phyloP scores from a whole-genome alignment of 1,140 invertebrate species.

The Drosophila rufa region DNA sequence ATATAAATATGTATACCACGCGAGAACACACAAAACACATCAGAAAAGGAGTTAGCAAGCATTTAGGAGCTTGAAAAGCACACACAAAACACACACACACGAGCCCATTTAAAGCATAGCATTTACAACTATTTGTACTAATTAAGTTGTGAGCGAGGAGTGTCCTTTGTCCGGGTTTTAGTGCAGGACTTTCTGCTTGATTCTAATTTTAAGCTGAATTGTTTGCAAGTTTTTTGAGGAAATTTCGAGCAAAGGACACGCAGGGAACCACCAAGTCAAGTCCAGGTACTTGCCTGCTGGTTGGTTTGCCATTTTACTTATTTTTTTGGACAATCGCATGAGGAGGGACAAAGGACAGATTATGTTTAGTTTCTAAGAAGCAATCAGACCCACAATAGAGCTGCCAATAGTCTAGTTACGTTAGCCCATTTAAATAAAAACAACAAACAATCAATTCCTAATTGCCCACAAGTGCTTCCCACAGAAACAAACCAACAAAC shows the following conservation, averaged over 20 bases:
- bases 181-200: constrained; percentile 51
- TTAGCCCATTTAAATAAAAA: constrained; percentile 39
- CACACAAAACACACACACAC: constrained; percentile 29
- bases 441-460: constrained; percentile 63
- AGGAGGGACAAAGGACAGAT: constrained; percentile 25
- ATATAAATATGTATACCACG: constrained; percentile 52
- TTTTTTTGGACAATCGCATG: constrained; percentile 2
- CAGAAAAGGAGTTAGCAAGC: constrained; percentile 50
- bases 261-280: constrained; percentile 7
- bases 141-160: constrained; percentile 22
- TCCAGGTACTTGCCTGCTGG: constrained; percentile 1
- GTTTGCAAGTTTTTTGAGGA: constrained; percentile 33
- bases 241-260: constrained; percentile 7
- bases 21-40: constrained; percentile 31
- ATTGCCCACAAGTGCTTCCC: constrained; percentile 75
- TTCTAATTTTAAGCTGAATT: constrained; percentile 48
- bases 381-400: constrained; percentile 55
- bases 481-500: constrained; percentile 53
- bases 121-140: constrained; percentile 59
- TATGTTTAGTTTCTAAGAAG: constrained; percentile 32
- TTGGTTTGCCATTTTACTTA: constrained; percentile 8
- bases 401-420: constrained; percentile 61
- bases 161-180: constrained; percentile 19
- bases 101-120: constrained; percentile 56
- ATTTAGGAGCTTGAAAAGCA: constrained; percentile 56